Evolutionary conservation across 2,113 vertebrate genomes (phyloP).

Genomic region (Motacilla alba): DNA sequence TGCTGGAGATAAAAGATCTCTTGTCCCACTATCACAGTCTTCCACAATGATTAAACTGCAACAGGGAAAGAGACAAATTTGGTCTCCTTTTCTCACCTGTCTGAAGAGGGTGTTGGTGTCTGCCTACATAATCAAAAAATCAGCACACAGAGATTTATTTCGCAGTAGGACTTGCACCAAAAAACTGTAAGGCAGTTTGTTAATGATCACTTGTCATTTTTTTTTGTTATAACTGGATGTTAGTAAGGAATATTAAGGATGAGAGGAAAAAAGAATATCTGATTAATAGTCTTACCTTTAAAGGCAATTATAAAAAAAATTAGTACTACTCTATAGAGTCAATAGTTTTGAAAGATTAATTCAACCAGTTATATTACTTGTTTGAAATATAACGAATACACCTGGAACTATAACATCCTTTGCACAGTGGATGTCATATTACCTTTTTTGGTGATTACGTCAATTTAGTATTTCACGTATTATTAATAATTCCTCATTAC

Average conservation of each 20-base stretch:
- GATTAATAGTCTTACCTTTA: slow-evolving; percentile 44
- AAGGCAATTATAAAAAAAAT: slow-evolving; percentile 25
- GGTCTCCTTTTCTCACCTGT: neutral
- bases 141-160: neutral
- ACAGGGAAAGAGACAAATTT: neutral
- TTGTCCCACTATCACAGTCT: neutral
- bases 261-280: neutral
- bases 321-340: slow-evolving; percentile 14
- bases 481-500: slow-evolving; percentile 84
- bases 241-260: slow-evolving; percentile 32
- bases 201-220: slow-evolving; percentile 17
- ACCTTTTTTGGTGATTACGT: slow-evolving; percentile 74
- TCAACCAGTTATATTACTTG: slow-evolving; percentile 29
- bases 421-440: slow-evolving; percentile 69
- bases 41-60: neutral
- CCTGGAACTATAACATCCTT: slow-evolving; percentile 66
- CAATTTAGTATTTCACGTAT: slow-evolving; percentile 79
- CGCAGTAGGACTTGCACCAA: neutral
- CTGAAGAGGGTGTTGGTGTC: neutral
- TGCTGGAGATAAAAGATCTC: slow-evolving; percentile 24
- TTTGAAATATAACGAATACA: slow-evolving; percentile 55
- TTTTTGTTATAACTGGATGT: slow-evolving; percentile 10
- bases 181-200: neutral
- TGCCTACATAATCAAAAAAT: neutral
- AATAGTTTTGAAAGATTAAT: slow-evolving; percentile 48